Evolutionary conservation across 2,797 vertebrate species (phyloP), one percentile per base, ranked within the genome.

Genomic region (Danio albolineatus): DNA sequence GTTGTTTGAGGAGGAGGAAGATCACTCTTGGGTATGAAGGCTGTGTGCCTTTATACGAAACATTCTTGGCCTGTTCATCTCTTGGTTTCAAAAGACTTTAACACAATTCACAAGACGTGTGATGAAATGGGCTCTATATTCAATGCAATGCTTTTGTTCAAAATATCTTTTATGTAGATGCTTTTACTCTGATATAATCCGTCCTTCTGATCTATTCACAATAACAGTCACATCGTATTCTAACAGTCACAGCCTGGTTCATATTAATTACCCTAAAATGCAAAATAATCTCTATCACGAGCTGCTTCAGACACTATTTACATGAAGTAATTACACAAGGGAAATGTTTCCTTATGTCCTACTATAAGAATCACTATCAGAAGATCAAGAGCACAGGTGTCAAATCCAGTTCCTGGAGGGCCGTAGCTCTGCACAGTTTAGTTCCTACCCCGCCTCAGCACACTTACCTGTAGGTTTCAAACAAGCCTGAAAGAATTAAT

Each of bases 1-100:
- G 43, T 19, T 56, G 57, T 36, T 17, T 13, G 72, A 81, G 73
- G 82, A 62, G 78, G 86, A 89, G 86, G 78, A 72, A 46, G 81
- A 67, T 38, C 78, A 86, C 83, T 85, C 73, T 43, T 12, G 83
- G 82, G 75, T 76, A 84, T 51, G 41, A 75, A 70, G 39, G 21
- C 83, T 70, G 41, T 71, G 72, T 66, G 46, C 16, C 84, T 76
- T 71, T 85, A 71, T 86, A 79, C 85, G 67, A 77, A 81, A 73
- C 71, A 72, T 78, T 85, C 83, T 64, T 80, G 76, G 71, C 65
- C 70, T 71, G 21, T 81, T 39, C 54, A 71, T 65, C 17, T 62
- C 43, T 39, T 4, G 46, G 60, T 28, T 66, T 78, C 38, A 64
- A 71, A 56, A 79, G 41, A 46, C 21, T 51, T 10, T 13, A 39